Conservation (phyloP, 2,113 vertebrate species). For the Hyaena hyaena region DNA sequence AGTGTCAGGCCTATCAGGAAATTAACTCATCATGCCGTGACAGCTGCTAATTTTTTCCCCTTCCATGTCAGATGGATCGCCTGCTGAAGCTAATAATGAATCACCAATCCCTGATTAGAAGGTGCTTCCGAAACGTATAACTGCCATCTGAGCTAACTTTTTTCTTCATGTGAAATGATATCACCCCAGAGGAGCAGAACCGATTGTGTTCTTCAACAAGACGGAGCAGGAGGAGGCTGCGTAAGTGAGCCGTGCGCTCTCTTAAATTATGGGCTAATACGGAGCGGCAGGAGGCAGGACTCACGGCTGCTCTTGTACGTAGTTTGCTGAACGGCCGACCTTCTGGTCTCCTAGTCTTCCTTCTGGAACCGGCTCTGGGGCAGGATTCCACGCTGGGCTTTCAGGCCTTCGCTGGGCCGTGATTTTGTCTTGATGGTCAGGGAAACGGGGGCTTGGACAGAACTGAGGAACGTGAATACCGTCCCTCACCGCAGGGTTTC, state of each 20-base stretch:
- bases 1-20: constrained; percentile 97
- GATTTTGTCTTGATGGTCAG: neutral
- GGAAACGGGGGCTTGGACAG: neutral
- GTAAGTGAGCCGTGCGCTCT: constrained; percentile 74
- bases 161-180: constrained; percentile 89
- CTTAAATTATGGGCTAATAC: constrained; percentile 85
- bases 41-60: constrained; percentile 99
- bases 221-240: constrained; percentile 79
- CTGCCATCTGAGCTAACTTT: constrained; percentile 89
- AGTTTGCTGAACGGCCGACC: constrained; percentile 77
- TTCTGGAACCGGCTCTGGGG: constrained; percentile 70
- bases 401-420: neutral
- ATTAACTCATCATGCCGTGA: constrained; percentile 97
- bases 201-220: constrained; percentile 84
- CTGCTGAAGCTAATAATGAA: constrained; percentile 97
- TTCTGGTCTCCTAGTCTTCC: constrained; percentile 74
- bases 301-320: constrained; percentile 76
- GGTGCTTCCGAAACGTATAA: constrained; percentile 91
- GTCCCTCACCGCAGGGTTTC: rapidly evolving
- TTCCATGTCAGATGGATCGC: constrained; percentile 96
- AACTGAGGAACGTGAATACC: neutral
- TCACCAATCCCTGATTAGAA: constrained; percentile 96
- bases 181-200: constrained; percentile 86
- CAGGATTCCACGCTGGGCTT: constrained; percentile 61
- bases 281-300: constrained; percentile 81